A percentile compares a stretch with the other conserved stretches of the same genome.
Evolutionary conservation across 2,888 invertebrate genomes (phyloP).

Genomic region (Sphecodes monilicornis): DNA sequence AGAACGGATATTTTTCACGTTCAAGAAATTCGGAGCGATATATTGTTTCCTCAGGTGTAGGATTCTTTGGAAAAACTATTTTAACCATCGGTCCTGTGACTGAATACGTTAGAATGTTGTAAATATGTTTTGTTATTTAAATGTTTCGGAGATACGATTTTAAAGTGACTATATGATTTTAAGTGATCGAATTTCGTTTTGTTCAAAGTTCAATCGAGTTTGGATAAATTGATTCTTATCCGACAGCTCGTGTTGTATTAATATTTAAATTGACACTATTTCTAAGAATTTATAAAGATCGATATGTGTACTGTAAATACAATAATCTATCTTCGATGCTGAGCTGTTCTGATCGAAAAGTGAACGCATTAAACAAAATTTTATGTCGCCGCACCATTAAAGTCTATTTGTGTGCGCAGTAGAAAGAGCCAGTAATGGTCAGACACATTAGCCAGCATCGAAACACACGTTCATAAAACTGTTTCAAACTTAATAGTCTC

Average conservation of each 20-base stretch:
- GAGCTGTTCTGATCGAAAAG: background rate
- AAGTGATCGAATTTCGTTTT: background rate
- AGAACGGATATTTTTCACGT: background rate
- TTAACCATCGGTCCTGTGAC: background rate
- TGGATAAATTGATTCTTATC: background rate
- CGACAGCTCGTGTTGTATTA: background rate
- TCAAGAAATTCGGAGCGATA: background rate
- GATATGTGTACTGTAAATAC: background rate
- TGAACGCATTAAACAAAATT: background rate
- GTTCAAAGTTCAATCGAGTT: background rate
- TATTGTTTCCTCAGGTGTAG: background rate
- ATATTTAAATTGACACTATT: background rate
- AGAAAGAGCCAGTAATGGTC: background rate
- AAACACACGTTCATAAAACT: background rate
- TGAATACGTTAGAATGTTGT: background rate
- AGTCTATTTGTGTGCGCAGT: background rate
- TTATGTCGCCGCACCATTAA: background rate
- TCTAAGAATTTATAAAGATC: background rate
- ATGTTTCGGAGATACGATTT: too few species aligned
- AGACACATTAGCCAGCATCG: background rate
- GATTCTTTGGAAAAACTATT: background rate
- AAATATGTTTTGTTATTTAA: too few species aligned
- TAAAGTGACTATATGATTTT: background rate
- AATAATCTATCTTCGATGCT: background rate
- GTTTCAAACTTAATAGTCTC: background rate